These are phyloP conservation scores for Ptychodera flava DNA, from an alignment of 35 echinoderm and acorn worm genomes.

Conservation along the genomic window DNA sequence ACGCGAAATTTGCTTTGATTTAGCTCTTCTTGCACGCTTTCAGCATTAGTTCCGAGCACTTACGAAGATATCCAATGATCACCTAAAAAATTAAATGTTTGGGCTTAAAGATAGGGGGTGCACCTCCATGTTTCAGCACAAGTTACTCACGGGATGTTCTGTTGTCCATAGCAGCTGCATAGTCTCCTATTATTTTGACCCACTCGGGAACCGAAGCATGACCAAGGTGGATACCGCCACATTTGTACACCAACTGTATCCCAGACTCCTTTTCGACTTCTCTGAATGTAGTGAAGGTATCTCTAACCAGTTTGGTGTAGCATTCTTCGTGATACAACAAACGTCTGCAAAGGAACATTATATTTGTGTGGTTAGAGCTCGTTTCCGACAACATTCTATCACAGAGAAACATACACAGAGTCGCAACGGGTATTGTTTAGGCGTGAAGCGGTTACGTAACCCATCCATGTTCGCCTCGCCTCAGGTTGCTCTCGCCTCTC, in stretches of 20 bases:
- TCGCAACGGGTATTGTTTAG: too few relatives aligned
- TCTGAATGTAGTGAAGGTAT: constrained; percentile 59
- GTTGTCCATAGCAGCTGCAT: constrained; percentile 42
- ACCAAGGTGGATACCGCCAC: constrained; percentile 59
- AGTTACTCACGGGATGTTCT: constrained; percentile 51
- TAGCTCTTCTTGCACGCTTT: too few relatives aligned
- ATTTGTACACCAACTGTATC: constrained; percentile 57
- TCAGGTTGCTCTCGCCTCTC: too few relatives aligned
- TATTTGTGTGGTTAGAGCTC: background rate
- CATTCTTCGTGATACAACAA: constrained; percentile 36
- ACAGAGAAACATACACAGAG: too few relatives aligned
- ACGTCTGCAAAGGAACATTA: constrained; percentile 37
- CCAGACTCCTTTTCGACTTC: constrained; percentile 79
- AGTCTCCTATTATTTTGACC: constrained; percentile 12
- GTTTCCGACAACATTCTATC: background rate
- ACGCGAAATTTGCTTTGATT: too few relatives aligned
- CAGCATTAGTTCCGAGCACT: too few relatives aligned
- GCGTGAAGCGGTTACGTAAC: too few relatives aligned
- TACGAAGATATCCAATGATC: too few relatives aligned
- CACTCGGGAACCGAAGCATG: constrained; percentile 23
- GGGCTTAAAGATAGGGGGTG: too few relatives aligned
- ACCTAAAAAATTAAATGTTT: too few relatives aligned
- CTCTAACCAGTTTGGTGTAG: constrained; percentile 52
- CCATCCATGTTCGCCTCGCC: too few relatives aligned
- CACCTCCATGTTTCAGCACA: too few relatives aligned